Evolutionary conservation across 2,797 vertebrate genomes (phyloP), one percentile per base, ranked within the genome.

Genomic region (Hozukius guyotensis): DNA sequence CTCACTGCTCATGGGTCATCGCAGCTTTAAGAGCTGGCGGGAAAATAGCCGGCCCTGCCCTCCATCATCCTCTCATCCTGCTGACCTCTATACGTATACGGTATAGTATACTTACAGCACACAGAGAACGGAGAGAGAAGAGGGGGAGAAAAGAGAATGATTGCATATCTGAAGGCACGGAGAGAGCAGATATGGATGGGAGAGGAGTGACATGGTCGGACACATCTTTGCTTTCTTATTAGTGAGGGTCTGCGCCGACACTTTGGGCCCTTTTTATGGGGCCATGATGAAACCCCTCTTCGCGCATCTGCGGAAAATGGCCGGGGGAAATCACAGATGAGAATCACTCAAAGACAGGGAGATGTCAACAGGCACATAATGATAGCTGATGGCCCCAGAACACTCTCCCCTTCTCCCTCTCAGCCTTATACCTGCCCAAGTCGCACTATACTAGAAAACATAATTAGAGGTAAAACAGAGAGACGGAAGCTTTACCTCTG

Each of bases 301-400:
- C 59, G 86, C 87, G 90, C 93, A 94, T 92, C 93, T 89, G 92
- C 63, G 84, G 88, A 95, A 96, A 95, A 95, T 95, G 91, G 92
- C 93, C 91, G 92, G 83, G 82, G 90, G 94, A 93, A 93, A 94
- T 94, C 93, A 95, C 81, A 82, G 94, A 93, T 92, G 93, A 91
- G 91, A 94, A 95, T 95, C 94, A 94, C 94, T 94, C 94, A 93
- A 94, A 95, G 91, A 95, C 93, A 93, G 92, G 93, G 92, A 92
- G 94, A 94, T 95, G 95, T 96, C 96, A 95, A 95, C 95, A 95
- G 94, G 92, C 93, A 91, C 91, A 94, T 96, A 96, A 96, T 96
- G 94, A 96, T 96, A 93, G 95, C 92, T 96, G 94, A 96, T 96
- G 93, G 95, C 88, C 90, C 84, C 91, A 85, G 90, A 93, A 94